Evolutionary conservation across 2,113 vertebrate genomes (phyloP).

Genomic region (Podarcis raffonei): DNA sequence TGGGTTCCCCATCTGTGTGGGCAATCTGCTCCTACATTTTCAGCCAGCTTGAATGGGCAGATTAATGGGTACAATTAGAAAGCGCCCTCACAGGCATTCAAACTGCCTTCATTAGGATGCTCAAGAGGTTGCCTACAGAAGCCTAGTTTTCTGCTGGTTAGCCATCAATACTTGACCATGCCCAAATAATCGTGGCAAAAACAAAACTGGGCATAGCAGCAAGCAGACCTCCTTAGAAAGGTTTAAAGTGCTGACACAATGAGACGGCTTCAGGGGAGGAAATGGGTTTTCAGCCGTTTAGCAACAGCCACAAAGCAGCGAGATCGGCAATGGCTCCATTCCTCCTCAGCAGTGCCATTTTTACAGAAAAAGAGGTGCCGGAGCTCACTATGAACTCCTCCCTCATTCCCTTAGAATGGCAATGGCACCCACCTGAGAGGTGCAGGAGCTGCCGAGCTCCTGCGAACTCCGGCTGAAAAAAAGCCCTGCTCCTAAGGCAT

Average conservation of each 20-base stretch:
- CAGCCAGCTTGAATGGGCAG: constrained; percentile 81
- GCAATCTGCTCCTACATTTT: constrained; percentile 82
- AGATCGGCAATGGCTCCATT: constrained; percentile 51
- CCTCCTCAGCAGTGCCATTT: neutral
- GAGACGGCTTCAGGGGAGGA: constrained; percentile 4
- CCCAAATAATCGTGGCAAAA: constrained; percentile 79
- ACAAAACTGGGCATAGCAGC: constrained; percentile 43
- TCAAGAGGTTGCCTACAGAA: constrained; percentile 82
- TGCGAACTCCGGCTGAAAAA: no score
- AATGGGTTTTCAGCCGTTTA: constrained; percentile 21
- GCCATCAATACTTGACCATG: constrained; percentile 81
- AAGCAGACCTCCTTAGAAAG: neutral
- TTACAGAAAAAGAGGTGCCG: no score
- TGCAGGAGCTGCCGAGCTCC: no score
- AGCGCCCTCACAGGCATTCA: constrained; percentile 82
- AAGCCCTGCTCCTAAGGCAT: constrained; percentile 12
- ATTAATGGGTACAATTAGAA: constrained; percentile 84
- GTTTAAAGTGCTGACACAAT: neutral
- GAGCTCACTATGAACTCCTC: no score
- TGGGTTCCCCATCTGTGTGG: constrained; percentile 74
- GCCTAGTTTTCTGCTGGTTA: constrained; percentile 85
- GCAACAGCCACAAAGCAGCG: neutral
- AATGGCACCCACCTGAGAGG: no score
- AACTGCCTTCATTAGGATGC: constrained; percentile 83
- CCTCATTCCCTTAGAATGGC: no score